These are phyloP conservation scores for Stegostoma tigrinum DNA, from an alignment of 2,113 vertebrate species.

Conservation along the genomic window DNA sequence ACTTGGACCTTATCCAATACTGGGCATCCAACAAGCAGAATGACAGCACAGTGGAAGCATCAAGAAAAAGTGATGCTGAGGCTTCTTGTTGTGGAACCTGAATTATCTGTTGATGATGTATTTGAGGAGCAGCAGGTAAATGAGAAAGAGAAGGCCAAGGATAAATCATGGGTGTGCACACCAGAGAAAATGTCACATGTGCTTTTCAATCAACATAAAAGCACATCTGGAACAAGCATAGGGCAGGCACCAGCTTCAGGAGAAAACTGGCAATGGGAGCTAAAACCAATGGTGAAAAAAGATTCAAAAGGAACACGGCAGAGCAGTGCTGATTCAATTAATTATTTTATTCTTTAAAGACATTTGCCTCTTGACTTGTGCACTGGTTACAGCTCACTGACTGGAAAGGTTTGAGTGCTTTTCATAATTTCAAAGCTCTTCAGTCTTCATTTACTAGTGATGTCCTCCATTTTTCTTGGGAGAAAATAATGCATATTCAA, in stretches of 20 bases:
- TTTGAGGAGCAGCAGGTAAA: neutral
- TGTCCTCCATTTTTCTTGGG: conserved; percentile 72
- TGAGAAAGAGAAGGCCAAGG: neutral
- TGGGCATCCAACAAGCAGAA: neutral
- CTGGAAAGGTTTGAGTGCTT: neutral
- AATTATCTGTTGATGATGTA: neutral
- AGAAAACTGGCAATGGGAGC: neutral
- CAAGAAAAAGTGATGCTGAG: neutral
- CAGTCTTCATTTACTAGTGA: conserved; percentile 45
- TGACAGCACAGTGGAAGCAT: neutral
- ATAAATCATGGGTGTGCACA: neutral
- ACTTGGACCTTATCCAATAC: neutral
- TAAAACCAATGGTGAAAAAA: neutral
- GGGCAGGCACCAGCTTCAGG: neutral
- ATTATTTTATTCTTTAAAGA: neutral
- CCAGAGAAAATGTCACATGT: neutral
- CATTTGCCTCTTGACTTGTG: neutral
- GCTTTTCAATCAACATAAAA: neutral
- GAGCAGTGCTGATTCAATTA: neutral
- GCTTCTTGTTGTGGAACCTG: neutral
- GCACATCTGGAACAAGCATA: neutral
- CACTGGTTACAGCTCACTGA: neutral
- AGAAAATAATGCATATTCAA: conserved; percentile 77
- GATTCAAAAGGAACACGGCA: neutral
- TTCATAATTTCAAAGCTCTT: neutral